These are phyloP conservation scores for Porites cylindrica DNA, from an alignment of 92 coral and sea anemone genomes.

Conservation along the genomic window DNA sequence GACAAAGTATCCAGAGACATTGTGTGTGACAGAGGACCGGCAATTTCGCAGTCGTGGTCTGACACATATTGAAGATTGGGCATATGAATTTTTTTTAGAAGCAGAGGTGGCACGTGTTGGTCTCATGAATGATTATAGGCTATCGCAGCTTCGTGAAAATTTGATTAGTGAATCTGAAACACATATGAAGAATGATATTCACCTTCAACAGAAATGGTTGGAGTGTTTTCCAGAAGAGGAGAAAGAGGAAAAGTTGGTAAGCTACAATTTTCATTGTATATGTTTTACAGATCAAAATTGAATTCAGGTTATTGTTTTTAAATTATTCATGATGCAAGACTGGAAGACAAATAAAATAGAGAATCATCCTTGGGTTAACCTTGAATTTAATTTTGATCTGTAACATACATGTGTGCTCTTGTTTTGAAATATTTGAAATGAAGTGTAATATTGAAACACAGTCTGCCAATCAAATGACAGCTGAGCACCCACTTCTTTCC, in stretches of 20 bases:
- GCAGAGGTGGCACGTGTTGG: conserved; percentile 16
- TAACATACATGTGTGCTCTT: too few species aligned
- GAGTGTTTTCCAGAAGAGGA: conserved; percentile 35
- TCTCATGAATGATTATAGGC: conserved; percentile 14
- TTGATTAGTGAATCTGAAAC: conserved; percentile 3
- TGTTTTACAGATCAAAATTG: neutral
- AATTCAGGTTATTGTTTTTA: neutral
- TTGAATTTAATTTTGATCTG: neutral
- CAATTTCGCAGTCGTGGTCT: conserved; percentile 45
- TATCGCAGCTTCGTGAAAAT: conserved; percentile 11
- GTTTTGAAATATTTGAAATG: too few species aligned
- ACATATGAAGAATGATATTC: neutral
- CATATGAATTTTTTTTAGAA: conserved; percentile 38
- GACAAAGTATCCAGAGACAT: conserved; percentile 31
- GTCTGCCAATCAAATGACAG: too few species aligned
- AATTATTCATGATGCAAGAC: neutral
- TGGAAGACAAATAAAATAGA: neutral
- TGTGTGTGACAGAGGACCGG: conserved; percentile 43
- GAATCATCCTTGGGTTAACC: neutral
- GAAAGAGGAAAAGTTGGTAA: neutral
- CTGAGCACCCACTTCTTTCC: too few species aligned
- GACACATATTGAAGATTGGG: conserved; percentile 33
- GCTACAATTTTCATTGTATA: neutral
- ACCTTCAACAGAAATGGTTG: conserved; percentile 41
- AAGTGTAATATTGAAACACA: too few species aligned